Evolutionary conservation across 2,797 vertebrate genomes (phyloP), one percentile per base, ranked within the genome.

Genomic region (Halcyon badia): DNA sequence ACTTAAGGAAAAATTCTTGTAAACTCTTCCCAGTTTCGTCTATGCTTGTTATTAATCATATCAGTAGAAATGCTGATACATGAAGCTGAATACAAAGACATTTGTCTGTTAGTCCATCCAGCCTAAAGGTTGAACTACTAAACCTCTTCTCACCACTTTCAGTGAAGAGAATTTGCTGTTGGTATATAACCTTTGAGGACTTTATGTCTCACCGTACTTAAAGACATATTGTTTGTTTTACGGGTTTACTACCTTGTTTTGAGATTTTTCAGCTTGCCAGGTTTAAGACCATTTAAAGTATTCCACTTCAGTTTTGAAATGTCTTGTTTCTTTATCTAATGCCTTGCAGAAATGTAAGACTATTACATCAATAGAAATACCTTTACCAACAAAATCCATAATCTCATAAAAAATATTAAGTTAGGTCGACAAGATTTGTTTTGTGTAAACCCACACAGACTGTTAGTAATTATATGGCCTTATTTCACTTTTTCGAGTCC

Each of bases 371-470:
- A 57, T 66, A 94, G 48, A 87, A 94, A 93, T 89, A 84, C 18
- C 35, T 94, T 95, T 90, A 82, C n/a, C 51, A 87, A 87, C 62
- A 93, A 95, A 96, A 95, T 95, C 93, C 69, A 93, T 96, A 95
- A 87, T 87, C n/a, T 87, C 85, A 90, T 94, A 88, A 96, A 85
- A 96, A 94, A 66, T 90, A 96, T 93, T 90, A 94, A 91, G 51
- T 91, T 94, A 94, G 33, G 73, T 72, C 0, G 4, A 72, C 85
- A 54, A 48, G 73, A 90, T 94, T 93, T 91, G 39, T 72, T 94
- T 93, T 79, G 51, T 81, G 51, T 46, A 87, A 97, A 88, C 20
- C 42, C 69, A 83, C 76, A 87, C 42, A 58, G 61, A 54, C n/a
- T 81, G 42, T 21, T 72, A 69, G 57, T 76, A 96, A 92, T 91